Percentiles rank a stretch among this genome's conserved stretches.
Conservation (phyloP, 2,797 vertebrate genomes). For the Lepus townsendii region DNA sequence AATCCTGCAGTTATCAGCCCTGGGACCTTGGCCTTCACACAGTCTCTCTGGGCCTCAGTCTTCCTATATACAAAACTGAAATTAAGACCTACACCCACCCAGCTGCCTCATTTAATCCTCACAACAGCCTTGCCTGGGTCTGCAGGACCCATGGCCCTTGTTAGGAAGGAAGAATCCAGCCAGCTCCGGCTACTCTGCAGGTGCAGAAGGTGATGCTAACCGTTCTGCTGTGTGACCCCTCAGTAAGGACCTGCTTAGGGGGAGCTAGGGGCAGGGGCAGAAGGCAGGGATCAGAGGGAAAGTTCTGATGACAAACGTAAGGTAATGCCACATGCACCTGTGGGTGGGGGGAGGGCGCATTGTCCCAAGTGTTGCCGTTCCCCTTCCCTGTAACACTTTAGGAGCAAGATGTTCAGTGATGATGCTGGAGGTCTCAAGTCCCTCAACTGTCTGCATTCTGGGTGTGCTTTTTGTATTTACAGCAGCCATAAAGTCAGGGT, state of each 20-base stretch:
- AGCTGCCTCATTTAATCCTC: background rate
- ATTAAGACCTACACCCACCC: background rate
- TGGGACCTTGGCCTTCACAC: background rate
- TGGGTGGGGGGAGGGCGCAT: accelerated
- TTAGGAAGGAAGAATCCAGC: background rate
- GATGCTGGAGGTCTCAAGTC: background rate
- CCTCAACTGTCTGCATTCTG: background rate
- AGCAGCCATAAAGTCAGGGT: background rate
- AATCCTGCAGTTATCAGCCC: background rate
- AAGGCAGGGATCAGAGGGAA: background rate
- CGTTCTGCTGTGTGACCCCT: accelerated
- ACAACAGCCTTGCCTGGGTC: background rate
- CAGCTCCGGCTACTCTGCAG: background rate
- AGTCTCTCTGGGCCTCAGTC: background rate
- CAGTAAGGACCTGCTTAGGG: background rate
- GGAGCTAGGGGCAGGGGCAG: background rate
- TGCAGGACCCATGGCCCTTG: no score
- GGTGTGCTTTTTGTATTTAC: background rate
- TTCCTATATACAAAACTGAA: background rate
- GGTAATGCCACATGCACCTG: accelerated
- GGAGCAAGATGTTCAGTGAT: background rate
- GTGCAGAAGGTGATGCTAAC: background rate
- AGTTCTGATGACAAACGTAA: background rate
- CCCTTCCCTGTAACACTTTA: background rate
- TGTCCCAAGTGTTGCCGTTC: background rate